Base-by-base conservation (phyloP, 1,140 invertebrate species). In the Drosophila simulans region DNA sequence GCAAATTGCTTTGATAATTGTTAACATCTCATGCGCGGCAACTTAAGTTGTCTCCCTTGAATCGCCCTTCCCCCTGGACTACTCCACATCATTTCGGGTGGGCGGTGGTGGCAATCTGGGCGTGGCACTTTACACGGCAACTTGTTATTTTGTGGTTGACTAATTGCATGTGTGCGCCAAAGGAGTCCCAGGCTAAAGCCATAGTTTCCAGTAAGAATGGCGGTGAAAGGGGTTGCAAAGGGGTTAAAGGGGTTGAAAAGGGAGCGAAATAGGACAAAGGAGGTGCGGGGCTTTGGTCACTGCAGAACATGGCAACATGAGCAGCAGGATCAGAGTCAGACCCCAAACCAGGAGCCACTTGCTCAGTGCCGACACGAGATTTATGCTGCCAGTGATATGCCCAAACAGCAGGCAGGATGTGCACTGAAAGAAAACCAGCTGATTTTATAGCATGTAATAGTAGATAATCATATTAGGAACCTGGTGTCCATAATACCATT, bases 91-190 rank as follows among this genome's bases (percentile, higher is more conserved):
- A 3, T 13, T 20, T 46, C 4, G 4, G 10, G 11, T 7, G 22
- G n/a, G 48, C 27, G n/a, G 48, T 20, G 27, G 52, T 25, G 10
- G 39, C 48, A 42, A 56, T 60, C 68, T 71, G 66, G 81, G 77
- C 81, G 77, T 80, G 81, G 77, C 82, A 71, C 72, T 86, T 86
- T 75, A 77, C 83, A 86, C 78, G 83, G 82, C 62, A 82, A 86
- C 83, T 86, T 88, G 79, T 77, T 88, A 83, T 83, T 77, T 88
- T 88, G 76, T 63, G 75, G 79, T 62, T 88, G 79, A 88, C 83
- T 88, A 88, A 88, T 88, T 83, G 83, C 83, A 76, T 83, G 83
- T 79, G 69, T 77, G 78, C 64, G 62, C 79, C 79, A 20, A 64
- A 71, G 59, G 59, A 78, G 40, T 72, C 27, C 34, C 62, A 22